Conservation (phyloP, 2,797 vertebrate genomes). For the Staurois parvus region DNA sequence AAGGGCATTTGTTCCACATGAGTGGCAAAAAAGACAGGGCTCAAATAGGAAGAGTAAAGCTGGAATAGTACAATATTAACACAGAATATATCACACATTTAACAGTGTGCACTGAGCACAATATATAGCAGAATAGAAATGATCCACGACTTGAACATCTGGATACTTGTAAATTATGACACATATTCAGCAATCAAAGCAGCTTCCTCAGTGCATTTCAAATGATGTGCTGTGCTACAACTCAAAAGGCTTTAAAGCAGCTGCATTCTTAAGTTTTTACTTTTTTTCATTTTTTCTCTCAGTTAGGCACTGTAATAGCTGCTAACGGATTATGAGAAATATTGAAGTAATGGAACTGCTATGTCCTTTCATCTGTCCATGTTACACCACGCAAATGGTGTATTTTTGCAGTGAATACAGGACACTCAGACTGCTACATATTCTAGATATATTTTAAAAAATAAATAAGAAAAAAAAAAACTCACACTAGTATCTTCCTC, state of each 20-base stretch:
- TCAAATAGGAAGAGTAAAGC: not conserved
- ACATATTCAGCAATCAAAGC: constrained; percentile 51
- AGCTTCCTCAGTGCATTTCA: constrained; percentile 32
- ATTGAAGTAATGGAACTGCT: constrained; percentile 7
- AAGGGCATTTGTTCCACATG: not conserved
- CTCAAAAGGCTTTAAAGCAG: constrained; percentile 20
- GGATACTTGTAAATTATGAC: constrained; percentile 38
- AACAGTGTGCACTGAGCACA: not conserved
- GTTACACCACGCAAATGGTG: too few relatives aligned
- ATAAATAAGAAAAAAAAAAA: too few relatives aligned
- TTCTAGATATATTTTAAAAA: too few relatives aligned
- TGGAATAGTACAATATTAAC: not conserved
- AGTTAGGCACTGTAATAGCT: constrained; percentile 12
- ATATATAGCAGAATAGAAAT: constrained; percentile 38
- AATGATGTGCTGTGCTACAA: constrained; percentile 36
- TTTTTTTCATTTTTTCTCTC: constrained; percentile 14
- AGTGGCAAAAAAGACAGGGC: not conserved
- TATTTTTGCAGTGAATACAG: too few relatives aligned
- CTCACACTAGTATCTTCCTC: too few relatives aligned
- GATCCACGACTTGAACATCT: constrained; percentile 40
- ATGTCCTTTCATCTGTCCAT: constrained; percentile 7
- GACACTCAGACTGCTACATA: too few relatives aligned
- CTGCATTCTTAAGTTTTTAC: not conserved
- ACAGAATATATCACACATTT: constrained; percentile 25
- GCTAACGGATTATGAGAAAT: constrained; percentile 3